Base-by-base conservation (phyloP, 2,797 vertebrate species). In the Sebastes dallii region DNA sequence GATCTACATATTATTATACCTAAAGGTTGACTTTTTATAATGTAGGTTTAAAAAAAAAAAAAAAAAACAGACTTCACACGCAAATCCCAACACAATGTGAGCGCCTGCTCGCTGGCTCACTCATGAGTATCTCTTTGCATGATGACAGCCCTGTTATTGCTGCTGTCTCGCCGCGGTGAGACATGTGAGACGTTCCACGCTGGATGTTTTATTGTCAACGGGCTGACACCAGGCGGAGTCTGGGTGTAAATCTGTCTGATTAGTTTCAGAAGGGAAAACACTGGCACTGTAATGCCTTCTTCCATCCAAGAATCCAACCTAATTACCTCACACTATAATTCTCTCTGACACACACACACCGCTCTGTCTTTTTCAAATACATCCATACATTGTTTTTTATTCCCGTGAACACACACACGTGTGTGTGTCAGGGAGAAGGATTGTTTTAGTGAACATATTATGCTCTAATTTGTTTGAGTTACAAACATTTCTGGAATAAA, bases 231-330 rank as follows among this genome's bases (percentile, higher is more conserved):
- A 50, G 78, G 65, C 60, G 1, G 66, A 66, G 75, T 8, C 2
- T 46, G 74, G 20, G 65, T 85, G 56, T 86, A 75, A 82, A 86
- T 89, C 78, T 84, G 69, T 76, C 81, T 79, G 66, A 87, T 87
- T 81, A 72, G 66, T 58, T 81, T 81, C 71, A 89, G 71, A 79
- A 46, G 56, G 22, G 50, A 78, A 64, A 82, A 85, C 75, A 82
- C 52, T 67, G 68, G 73, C 55, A n/a, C 36, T 4, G 27, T 27
- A 34, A 74, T 2, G 34, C 46, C 30, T 60, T 56, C 66, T 32
- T 73, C 24, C 70, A 77, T 83, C 70, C 66, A 52, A 62, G 62
- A 73, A 81, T 72, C 55, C 52, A n/a, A 69, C 32, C 73, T 80
- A 83, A 88, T 88, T 77, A 85, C 58, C n/a, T 4, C 7, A 9